Evolutionary conservation across 92 coral and sea anemone genomes (phyloP).

Genomic region (Phymanthus crucifer): DNA sequence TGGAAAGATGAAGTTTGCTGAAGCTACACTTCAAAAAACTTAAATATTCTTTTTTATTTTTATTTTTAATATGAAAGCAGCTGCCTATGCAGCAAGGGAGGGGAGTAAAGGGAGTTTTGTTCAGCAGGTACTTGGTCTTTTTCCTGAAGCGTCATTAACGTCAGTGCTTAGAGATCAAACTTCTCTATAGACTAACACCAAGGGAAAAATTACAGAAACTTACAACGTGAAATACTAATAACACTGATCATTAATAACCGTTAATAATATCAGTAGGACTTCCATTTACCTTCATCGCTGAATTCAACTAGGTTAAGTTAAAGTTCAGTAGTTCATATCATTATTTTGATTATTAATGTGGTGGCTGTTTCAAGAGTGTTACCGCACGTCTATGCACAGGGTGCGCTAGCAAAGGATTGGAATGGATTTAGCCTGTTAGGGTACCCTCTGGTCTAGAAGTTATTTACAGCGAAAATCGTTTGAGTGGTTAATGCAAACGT

Average conservation of each 20-base stretch:
- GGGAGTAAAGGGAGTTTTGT: not conserved
- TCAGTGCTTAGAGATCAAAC: not conserved
- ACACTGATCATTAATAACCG: not conserved
- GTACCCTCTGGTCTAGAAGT: too few relatives aligned
- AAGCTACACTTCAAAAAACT: too few relatives aligned
- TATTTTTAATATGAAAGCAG: not conserved
- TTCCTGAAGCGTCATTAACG: not conserved
- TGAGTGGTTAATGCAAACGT: too few relatives aligned
- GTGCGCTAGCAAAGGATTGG: too few relatives aligned
- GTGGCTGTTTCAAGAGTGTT: not conserved
- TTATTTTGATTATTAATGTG: not conserved
- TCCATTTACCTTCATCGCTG: not conserved
- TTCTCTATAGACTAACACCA: not conserved
- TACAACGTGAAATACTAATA: not conserved
- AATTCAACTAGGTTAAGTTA: not conserved
- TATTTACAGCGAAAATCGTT: too few relatives aligned
- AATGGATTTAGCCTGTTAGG: too few relatives aligned
- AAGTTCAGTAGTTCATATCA: not conserved
- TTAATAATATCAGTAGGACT: not conserved
- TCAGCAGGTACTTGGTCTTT: not conserved
- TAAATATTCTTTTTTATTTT: not conserved
- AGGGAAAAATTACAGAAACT: not conserved
- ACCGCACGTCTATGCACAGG: not conserved
- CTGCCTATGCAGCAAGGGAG: not conserved
- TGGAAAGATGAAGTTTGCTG: too few relatives aligned